These are phyloP conservation scores for Tachuris rubrigastra DNA, from an alignment of 2,113 vertebrate genomes.

Conservation along the genomic window DNA sequence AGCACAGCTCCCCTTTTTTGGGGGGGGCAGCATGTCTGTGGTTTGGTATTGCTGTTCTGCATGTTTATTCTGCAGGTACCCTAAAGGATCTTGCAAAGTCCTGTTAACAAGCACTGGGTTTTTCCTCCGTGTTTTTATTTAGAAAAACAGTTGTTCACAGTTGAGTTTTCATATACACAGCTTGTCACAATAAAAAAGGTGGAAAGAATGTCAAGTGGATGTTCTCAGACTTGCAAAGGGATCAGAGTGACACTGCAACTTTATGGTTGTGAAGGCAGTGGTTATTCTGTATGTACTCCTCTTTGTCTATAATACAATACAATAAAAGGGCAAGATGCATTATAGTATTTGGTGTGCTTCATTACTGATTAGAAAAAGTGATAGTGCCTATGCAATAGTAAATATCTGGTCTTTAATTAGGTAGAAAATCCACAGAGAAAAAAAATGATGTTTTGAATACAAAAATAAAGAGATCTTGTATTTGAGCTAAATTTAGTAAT, in stretches of 20 bases:
- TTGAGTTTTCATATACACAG: not conserved
- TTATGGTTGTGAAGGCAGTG: not conserved
- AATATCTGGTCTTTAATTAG: not conserved
- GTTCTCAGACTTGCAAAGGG: not conserved
- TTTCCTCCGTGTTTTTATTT: not conserved
- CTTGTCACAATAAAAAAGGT: not conserved
- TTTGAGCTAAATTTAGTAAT: not conserved
- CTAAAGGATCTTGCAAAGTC: not conserved
- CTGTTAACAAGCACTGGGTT: not conserved
- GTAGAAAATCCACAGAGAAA: not conserved
- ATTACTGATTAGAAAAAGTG: not conserved
- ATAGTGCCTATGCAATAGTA: not conserved
- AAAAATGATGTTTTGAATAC: not conserved
- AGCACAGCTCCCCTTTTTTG: not conserved
- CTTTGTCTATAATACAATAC: not conserved
- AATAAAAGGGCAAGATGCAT: constrained; percentile 59
- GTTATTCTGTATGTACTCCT: not conserved
- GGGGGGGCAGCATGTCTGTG: not conserved
- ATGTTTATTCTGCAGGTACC: not conserved
- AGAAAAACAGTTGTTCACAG: not conserved
- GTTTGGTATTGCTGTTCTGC: not conserved
- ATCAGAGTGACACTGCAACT: constrained; percentile 31
- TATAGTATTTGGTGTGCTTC: not conserved
- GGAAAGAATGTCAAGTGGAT: constrained; percentile 9
- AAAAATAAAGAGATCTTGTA: not conserved